Percentiles rank a stretch among this genome's conserved stretches.
These are phyloP conservation scores for Kryphioiulus occultus DNA, from an alignment of 2,888 invertebrate species.

Conservation along the genomic window DNA sequence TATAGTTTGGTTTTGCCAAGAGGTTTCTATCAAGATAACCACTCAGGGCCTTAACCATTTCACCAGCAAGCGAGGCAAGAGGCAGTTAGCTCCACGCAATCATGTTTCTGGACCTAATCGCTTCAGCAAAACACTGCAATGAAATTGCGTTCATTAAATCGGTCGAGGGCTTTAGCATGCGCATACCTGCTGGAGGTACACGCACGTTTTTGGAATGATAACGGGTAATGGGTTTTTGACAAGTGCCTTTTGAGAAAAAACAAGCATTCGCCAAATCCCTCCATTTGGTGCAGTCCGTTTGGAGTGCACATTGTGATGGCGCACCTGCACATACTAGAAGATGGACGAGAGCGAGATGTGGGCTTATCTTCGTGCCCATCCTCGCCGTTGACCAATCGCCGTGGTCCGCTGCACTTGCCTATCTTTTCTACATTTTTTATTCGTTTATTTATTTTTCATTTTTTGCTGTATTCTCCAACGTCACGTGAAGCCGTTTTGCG, in stretches of 20 bases:
- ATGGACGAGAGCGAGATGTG: not conserved
- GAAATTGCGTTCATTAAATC: conserved; percentile 13
- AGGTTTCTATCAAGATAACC: too few species aligned
- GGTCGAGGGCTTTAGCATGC: not conserved
- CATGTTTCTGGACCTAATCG: not conserved
- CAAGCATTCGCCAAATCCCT: not conserved
- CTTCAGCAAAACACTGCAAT: not conserved
- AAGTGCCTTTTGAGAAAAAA: not conserved
- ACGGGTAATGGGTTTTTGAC: conserved; percentile 26
- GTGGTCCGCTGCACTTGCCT: not conserved
- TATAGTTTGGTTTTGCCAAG: too few species aligned
- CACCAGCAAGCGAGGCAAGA: too few species aligned
- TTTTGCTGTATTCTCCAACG: not conserved
- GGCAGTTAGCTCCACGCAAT: too few species aligned
- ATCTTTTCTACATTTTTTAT: not conserved
- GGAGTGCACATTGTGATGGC: not conserved
- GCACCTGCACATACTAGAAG: not conserved
- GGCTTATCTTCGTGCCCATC: not conserved
- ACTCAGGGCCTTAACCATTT: too few species aligned
- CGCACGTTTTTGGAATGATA: not conserved
- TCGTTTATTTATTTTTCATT: conserved; percentile 2
- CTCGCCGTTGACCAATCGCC: not conserved
- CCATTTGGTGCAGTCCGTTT: not conserved
- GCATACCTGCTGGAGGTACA: not conserved
- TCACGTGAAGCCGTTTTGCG: not conserved